These are phyloP conservation scores for Paradoxurus hermaphroditus DNA, from an alignment of 2,113 vertebrate genomes.

Conservation along the genomic window DNA sequence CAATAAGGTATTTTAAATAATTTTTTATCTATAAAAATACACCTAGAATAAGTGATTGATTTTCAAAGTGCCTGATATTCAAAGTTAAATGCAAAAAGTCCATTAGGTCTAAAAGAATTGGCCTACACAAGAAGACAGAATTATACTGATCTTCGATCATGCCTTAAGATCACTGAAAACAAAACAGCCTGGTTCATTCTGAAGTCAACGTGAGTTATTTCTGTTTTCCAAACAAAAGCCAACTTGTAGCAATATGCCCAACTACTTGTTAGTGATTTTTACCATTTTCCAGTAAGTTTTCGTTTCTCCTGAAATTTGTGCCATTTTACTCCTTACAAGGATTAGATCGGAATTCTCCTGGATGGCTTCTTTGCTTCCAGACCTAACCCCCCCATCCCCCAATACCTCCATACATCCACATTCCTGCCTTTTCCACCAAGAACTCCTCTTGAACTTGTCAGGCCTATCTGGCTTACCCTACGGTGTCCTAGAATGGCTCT, in stretches of 20 bases:
- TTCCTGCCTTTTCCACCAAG: neutral
- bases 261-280: neutral
- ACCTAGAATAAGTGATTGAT: neutral
- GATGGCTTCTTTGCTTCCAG: neutral
- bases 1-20: neutral
- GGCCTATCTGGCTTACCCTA: neutral
- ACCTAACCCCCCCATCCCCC: neutral
- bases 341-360: neutral
- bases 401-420: neutral
- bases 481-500: neutral
- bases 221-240: conserved; percentile 6
- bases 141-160: neutral
- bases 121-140: neutral
- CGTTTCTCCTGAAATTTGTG: neutral
- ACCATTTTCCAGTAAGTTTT: neutral
- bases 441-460: neutral
- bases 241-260: neutral
- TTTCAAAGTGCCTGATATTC: neutral
- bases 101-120: neutral
- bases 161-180: neutral
- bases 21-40: neutral
- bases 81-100: conserved; percentile 12
- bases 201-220: neutral
- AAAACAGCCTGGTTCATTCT: neutral
- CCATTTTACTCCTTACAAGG: neutral